Percentiles rank a stretch among this genome's conserved stretches.
These are phyloP conservation scores for Castor canadensis DNA, from an alignment of 2,113 vertebrate genomes.

Conservation along the genomic window DNA sequence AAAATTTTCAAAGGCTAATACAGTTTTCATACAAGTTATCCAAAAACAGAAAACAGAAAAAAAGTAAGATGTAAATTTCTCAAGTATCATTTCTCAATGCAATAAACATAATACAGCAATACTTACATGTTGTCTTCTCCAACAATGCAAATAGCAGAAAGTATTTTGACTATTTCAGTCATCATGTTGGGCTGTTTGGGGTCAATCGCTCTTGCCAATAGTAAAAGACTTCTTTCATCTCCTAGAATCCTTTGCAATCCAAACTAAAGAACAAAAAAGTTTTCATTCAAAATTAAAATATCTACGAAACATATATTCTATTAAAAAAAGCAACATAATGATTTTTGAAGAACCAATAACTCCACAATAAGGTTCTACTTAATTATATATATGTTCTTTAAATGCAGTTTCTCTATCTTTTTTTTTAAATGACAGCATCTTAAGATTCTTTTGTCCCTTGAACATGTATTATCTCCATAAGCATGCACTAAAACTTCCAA, in stretches of 20 bases:
- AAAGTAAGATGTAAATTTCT: not conserved
- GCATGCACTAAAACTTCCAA: not conserved
- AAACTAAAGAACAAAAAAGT: slow-evolving; percentile 85
- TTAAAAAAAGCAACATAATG: not conserved
- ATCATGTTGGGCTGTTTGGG: slow-evolving; percentile 97
- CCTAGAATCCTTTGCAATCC: slow-evolving; percentile 95
- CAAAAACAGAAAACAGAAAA: slow-evolving; percentile 7
- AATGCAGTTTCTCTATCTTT: not conserved
- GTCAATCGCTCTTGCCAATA: slow-evolving; percentile 94
- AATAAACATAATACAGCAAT: slow-evolving; percentile 11
- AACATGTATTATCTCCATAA: slow-evolving; percentile 9
- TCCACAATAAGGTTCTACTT: not conserved
- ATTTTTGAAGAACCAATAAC: not conserved
- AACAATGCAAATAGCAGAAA: slow-evolving; percentile 96
- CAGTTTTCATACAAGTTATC: not conserved
- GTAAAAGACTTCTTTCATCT: slow-evolving; percentile 93
- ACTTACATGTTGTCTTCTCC: slow-evolving; percentile 97
- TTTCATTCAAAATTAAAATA: not conserved
- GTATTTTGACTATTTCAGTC: slow-evolving; percentile 98
- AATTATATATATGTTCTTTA: not conserved
- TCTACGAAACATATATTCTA: not conserved
- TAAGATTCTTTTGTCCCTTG: not conserved
- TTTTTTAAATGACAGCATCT: slow-evolving; percentile 10
- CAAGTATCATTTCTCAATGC: not conserved
- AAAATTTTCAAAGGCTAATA: not conserved